These are phyloP conservation scores for Bembecia ichneumoniformis DNA, from an alignment of 2,888 invertebrate genomes.

Conservation along the genomic window DNA sequence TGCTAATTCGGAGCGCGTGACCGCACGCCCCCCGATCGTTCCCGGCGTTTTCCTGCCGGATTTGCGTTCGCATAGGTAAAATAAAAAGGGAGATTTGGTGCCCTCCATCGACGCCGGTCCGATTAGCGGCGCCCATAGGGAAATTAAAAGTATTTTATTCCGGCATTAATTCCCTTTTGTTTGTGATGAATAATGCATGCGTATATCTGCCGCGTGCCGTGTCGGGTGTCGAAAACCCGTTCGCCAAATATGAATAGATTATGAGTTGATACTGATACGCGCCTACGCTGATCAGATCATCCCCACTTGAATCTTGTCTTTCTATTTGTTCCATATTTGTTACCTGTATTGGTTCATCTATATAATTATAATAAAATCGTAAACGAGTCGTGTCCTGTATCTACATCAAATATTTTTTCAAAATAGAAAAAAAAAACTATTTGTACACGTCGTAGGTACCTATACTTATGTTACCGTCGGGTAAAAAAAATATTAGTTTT, in stretches of 20 bases:
- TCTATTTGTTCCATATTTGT: too few relatives aligned
- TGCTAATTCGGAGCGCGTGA: conserved; percentile 63
- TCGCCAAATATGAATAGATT: conserved; percentile 16
- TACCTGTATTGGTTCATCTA: too few relatives aligned
- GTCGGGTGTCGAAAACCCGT: conserved; percentile 17
- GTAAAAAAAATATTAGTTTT: too few relatives aligned
- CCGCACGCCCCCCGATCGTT: conserved; percentile 37
- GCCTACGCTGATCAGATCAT: background rate
- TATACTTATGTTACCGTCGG: too few relatives aligned
- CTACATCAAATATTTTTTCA: too few relatives aligned
- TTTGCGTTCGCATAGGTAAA: conserved; percentile 64
- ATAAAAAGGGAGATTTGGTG: conserved; percentile 70
- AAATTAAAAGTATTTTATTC: conserved; percentile 71
- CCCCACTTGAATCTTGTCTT: too few relatives aligned
- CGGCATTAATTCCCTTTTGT: conserved; percentile 66
- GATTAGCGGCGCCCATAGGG: conserved; percentile 67
- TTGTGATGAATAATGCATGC: conserved; percentile 53
- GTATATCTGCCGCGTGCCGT: conserved; percentile 22
- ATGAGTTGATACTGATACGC: conserved; percentile 10
- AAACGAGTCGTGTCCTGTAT: too few relatives aligned
- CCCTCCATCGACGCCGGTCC: conserved; percentile 64
- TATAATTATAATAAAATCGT: too few relatives aligned
- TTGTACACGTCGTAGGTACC: too few relatives aligned
- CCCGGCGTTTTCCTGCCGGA: conserved; percentile 62
- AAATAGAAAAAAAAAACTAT: too few relatives aligned